A percentile compares a stretch with the other conserved stretches of the same genome.
These are phyloP conservation scores for Trichonephila inaurata DNA, from an alignment of 1,140 invertebrate species.

Conservation along the genomic window DNA sequence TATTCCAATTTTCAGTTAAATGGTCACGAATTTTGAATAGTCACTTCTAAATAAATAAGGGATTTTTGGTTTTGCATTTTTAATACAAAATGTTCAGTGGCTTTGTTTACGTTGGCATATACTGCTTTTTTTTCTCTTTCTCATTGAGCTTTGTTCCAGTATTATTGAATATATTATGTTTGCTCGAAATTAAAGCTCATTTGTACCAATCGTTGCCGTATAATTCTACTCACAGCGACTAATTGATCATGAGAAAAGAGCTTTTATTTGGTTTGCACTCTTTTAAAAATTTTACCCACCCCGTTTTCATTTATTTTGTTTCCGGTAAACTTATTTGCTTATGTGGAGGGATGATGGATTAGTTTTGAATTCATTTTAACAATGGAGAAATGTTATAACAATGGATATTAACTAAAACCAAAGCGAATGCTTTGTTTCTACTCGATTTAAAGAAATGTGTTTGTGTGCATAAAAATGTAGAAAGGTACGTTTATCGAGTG, in stretches of 20 bases:
- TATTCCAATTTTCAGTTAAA: constrained; percentile 19
- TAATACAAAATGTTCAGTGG: not conserved
- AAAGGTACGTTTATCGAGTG: no score
- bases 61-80: constrained; percentile 28
- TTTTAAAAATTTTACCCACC: no score
- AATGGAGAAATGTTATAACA: not conserved
- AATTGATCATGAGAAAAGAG: constrained; percentile 6
- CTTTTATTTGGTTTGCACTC: no score
- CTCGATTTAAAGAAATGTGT: not conserved
- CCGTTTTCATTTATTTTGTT: not conserved
- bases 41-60: constrained; percentile 35
- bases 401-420: not conserved
- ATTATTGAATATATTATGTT: constrained; percentile 1
- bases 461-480: not conserved
- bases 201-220: not conserved
- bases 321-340: not conserved
- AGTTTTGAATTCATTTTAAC: not conserved
- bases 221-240: not conserved
- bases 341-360: not conserved
- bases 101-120: not conserved
- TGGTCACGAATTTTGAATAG: constrained; percentile 27
- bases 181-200: constrained; percentile 21
- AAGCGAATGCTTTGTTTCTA: not conserved
- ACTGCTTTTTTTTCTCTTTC: not conserved
- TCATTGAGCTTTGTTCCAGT: not conserved